phyloP scores from a whole-genome alignment of 1,140 invertebrate species.

The Bombyx mandarina region DNA sequence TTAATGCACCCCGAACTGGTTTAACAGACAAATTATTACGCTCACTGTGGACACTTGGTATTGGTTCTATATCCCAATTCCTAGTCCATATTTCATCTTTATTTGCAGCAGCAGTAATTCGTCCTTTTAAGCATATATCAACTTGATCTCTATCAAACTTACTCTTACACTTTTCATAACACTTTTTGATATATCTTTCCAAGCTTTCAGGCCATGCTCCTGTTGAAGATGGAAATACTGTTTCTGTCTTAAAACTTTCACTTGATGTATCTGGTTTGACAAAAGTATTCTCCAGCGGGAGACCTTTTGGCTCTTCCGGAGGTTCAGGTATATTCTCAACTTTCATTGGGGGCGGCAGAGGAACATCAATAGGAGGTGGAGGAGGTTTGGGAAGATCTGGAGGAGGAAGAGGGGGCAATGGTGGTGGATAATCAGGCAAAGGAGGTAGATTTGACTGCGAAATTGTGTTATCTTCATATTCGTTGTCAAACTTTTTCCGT shows the following conservation, averaged over 20 bases:
- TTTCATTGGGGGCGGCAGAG: slow-evolving; percentile 54
- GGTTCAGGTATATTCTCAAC: slow-evolving; percentile 58
- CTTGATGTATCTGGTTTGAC: too few relatives aligned
- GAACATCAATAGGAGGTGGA: slow-evolving; percentile 57
- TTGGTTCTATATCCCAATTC: slow-evolving; percentile 92
- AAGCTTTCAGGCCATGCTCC: slow-evolving; percentile 81
- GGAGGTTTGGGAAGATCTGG: slow-evolving; percentile 61
- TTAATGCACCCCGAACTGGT: slow-evolving; percentile 65
- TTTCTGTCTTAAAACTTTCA: slow-evolving; percentile 38
- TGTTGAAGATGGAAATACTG: slow-evolving; percentile 59
- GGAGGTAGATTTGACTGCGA: slow-evolving; percentile 67
- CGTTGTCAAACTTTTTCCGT: slow-evolving; percentile 78
- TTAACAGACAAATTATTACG: slow-evolving; percentile 75
- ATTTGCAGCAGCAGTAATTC: slow-evolving; percentile 90
- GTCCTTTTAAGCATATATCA: slow-evolving; percentile 92
- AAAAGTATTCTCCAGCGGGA: too few relatives aligned
- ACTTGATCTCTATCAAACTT: slow-evolving; percentile 93
- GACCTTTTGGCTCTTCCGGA: slow-evolving; percentile 27
- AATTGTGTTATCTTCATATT: slow-evolving; percentile 68
- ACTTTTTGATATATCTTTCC: slow-evolving; percentile 90
- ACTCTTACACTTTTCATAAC: slow-evolving; percentile 91
- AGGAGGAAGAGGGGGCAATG: slow-evolving; percentile 68
- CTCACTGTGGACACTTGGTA: slow-evolving; percentile 88
- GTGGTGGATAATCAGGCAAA: slow-evolving; percentile 72
- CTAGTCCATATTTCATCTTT: slow-evolving; percentile 88